A percentile compares a stretch with the other conserved stretches of the same genome.
These are phyloP conservation scores for Synergus umbraculus DNA, from an alignment of 2,888 invertebrate species.

Conservation along the genomic window DNA sequence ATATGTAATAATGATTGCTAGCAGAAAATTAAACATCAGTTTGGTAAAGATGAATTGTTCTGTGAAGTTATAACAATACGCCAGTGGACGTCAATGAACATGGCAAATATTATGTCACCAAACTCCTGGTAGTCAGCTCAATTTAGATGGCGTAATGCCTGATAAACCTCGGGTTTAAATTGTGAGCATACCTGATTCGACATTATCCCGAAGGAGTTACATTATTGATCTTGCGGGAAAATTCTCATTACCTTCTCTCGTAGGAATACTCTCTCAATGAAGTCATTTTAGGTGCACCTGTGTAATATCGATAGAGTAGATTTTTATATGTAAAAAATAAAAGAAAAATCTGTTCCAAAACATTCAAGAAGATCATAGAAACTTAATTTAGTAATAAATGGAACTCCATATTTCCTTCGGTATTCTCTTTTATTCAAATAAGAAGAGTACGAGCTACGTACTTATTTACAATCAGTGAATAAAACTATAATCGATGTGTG, in stretches of 20 bases:
- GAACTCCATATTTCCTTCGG: background rate
- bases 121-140: conserved; percentile 9
- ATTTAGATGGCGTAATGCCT: conserved; percentile 35
- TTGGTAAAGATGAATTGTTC: background rate
- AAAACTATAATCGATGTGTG: conserved; percentile 6
- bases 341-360: background rate
- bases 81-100: conserved; percentile 1
- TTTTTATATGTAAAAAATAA: background rate
- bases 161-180: conserved; percentile 29
- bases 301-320: background rate
- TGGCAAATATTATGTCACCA: conserved; percentile 28
- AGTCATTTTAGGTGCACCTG: conserved; percentile 9
- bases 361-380: background rate
- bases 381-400: background rate
- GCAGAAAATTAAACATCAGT: background rate
- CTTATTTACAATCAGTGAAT: conserved; percentile 25
- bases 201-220: conserved; percentile 28
- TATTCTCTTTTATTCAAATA: conserved; percentile 35
- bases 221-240: conserved; percentile 32
- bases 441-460: conserved; percentile 16
- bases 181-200: conserved; percentile 16
- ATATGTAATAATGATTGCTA: background rate
- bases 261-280: conserved; percentile 29
- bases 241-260: conserved; percentile 27
- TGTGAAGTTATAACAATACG: background rate